Percentiles rank a stretch among this genome's conserved stretches.
phyloP scores from a whole-genome alignment of 2,797 vertebrate species.

The Pygocentrus nattereri region DNA sequence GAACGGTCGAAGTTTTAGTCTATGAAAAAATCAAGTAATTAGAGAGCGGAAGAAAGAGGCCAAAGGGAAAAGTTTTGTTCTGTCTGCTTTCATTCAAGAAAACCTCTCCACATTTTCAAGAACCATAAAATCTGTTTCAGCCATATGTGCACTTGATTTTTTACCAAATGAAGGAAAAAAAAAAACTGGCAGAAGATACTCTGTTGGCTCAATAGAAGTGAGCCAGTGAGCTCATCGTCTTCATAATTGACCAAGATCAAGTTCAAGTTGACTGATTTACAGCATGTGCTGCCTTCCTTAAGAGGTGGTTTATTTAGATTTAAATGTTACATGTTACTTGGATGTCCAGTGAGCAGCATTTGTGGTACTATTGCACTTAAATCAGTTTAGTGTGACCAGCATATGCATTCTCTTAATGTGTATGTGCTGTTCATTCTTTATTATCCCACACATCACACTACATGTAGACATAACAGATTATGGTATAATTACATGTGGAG shows the following conservation, averaged over 20 bases:
- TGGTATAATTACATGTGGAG: background rate
- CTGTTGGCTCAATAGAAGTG: background rate
- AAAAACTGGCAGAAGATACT: background rate
- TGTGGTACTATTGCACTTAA: background rate
- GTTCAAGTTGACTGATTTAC: conserved; percentile 9
- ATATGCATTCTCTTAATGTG: background rate
- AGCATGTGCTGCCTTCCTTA: background rate
- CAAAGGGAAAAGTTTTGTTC: conserved; percentile 36
- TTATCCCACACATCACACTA: too few relatives aligned
- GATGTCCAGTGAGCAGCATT: background rate
- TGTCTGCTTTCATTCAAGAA: conserved; percentile 43
- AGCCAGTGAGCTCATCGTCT: conserved; percentile 4
- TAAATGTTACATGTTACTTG: background rate
- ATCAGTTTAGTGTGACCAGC: background rate
- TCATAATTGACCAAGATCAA: background rate
- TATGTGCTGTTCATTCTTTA: background rate
- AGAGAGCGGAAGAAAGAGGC: conserved; percentile 40
- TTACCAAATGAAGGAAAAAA: conserved; percentile 22
- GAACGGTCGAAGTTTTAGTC: conserved; percentile 42
- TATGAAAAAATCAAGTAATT: conserved; percentile 46
- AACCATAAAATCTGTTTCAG: conserved; percentile 19
- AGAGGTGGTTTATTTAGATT: background rate
- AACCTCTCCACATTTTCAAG: conserved; percentile 29
- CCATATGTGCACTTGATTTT: conserved; percentile 34
- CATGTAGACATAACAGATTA: background rate